Evolutionary conservation across 2,797 vertebrate genomes (phyloP), one percentile per base, ranked within the genome.

Genomic region (Mareca penelope): DNA sequence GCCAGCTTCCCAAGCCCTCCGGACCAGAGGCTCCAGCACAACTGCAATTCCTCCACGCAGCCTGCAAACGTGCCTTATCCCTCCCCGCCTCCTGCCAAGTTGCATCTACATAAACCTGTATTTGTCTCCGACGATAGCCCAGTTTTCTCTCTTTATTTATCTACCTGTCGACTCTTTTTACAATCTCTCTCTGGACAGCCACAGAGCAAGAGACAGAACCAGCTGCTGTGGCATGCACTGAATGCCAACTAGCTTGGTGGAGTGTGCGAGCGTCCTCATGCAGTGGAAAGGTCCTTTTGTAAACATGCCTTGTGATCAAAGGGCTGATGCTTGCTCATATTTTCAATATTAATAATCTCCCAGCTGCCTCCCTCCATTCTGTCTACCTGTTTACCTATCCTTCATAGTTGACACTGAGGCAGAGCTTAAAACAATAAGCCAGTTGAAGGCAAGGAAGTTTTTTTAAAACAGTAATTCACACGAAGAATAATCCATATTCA

Each of bases 341-440:
- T 95, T 95, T 70, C 87, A 86, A 75, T 86, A 91, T 91, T 91
- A 93, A 95, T 95, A 81, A 96, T 93, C 92, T 96, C 94, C 93
- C 85, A 81, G 89, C 75, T 95, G 93, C 94, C 89, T 95, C 39
- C 15, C n/a, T 83, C 69, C 26, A 71, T 90, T 91, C 77, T 7
- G 33, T n/a, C 87, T 92, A 50, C 69, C 64, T 89, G 4, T 88
- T 95, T 93, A 80, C 63, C 72, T 59, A 16, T 64, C 63, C 78
- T 73, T 85, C 75, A 33, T 4, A 72, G 75, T 33, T 55, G 57
- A 59, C 0, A 9, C 29, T 59, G 24, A 88, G 48, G 72, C 65
- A 91, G 70, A 59, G 73, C 59, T 93, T 78, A n/a, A 76, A 87
- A 50, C 65, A 83, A 14, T 21, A 2, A 8, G 23, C 12, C 73